Evolutionary conservation across 2,888 invertebrate genomes (phyloP).

Genomic region (Cataglyphis livida): DNA sequence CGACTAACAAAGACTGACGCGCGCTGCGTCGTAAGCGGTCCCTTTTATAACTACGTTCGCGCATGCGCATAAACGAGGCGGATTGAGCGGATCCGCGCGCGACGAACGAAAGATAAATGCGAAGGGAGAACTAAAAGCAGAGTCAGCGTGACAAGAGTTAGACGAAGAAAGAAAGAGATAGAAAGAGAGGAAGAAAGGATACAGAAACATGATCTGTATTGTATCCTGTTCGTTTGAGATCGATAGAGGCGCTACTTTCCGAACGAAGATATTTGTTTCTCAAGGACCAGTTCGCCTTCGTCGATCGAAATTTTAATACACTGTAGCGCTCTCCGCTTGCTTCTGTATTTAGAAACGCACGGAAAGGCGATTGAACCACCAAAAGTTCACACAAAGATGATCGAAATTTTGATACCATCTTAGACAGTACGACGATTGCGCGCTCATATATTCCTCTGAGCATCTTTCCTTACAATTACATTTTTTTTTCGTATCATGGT

Average conservation of each 20-base stretch:
- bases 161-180: not conserved
- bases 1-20: conserved; percentile 69
- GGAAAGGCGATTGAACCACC: not conserved
- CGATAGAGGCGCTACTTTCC: conserved; percentile 52
- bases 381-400: not conserved
- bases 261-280: not conserved
- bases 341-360: not conserved
- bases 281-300: too few relatives aligned
- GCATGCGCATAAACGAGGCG: not conserved
- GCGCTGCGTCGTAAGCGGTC: conserved; percentile 52
- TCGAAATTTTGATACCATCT: not conserved
- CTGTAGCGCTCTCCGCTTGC: not conserved
- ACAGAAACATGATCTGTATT: not conserved
- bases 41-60: conserved; percentile 66
- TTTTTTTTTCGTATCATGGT: conserved; percentile 23
- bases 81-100: too few relatives aligned
- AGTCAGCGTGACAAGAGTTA: not conserved
- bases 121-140: not conserved
- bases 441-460: not conserved
- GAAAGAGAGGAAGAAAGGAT: not conserved
- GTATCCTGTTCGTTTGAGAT: conserved; percentile 25
- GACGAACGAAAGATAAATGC: not conserved
- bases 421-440: not conserved
- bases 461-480: not conserved
- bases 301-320: conserved; percentile 2